These are phyloP conservation scores for Lasioglossum marginatum DNA, from an alignment of 2,888 invertebrate genomes.

Conservation along the genomic window DNA sequence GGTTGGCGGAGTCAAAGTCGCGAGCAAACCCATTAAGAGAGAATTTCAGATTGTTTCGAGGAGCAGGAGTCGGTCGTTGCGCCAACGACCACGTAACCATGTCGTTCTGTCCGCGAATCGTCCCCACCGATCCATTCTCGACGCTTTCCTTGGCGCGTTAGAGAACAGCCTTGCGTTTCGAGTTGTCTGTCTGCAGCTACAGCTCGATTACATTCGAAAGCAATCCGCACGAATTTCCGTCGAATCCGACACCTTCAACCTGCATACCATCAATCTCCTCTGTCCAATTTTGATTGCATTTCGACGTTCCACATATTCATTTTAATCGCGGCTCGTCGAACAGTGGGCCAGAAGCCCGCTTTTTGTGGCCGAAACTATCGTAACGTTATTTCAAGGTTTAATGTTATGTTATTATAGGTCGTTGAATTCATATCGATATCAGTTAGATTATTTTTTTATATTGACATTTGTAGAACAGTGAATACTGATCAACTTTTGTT, in stretches of 20 bases:
- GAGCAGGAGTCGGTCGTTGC: slow-evolving; percentile 25
- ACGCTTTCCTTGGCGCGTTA: slow-evolving; percentile 42
- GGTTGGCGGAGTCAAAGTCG: background rate
- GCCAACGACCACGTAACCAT: slow-evolving; percentile 58
- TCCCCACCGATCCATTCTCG: slow-evolving; percentile 44
- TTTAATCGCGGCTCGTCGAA: too few species aligned
- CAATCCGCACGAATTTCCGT: background rate
- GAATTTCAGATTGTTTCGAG: slow-evolving; percentile 12
- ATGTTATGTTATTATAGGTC: too few species aligned
- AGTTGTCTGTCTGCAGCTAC: background rate
- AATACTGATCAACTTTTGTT: too few species aligned
- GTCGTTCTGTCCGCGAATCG: slow-evolving; percentile 36
- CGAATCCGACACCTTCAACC: background rate
- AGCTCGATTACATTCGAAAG: slow-evolving; percentile 9
- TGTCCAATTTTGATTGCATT: too few species aligned
- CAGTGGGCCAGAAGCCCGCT: too few species aligned
- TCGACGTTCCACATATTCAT: too few species aligned
- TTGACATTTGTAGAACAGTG: too few species aligned
- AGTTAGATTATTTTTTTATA: too few species aligned
- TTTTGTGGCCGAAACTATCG: too few species aligned
- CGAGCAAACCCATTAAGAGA: background rate
- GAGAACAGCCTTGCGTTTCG: slow-evolving; percentile 26
- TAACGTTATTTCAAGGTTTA: too few species aligned
- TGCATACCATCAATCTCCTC: background rate
- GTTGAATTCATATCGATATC: too few species aligned